Percentiles rank a stretch among this genome's conserved stretches.
Evolutionary conservation across 1,140 invertebrate genomes (phyloP).

Genomic region (Uloborus diversus): DNA sequence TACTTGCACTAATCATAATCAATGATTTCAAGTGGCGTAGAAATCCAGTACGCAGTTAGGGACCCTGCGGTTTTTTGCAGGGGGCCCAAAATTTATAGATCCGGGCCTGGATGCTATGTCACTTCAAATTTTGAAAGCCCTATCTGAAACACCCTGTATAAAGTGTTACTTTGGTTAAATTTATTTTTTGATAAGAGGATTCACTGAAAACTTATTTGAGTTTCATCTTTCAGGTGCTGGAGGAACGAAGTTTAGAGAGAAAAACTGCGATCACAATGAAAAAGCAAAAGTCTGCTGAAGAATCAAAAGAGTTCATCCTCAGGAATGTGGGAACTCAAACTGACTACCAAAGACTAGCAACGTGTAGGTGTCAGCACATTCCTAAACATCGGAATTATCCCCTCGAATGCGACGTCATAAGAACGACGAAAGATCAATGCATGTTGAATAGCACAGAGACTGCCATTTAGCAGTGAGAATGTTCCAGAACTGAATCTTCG

Average conservation of each 20-base stretch:
- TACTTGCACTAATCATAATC: too few species aligned
- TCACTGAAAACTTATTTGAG: too few species aligned
- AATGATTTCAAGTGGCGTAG: too few species aligned
- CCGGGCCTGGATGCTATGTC: too few species aligned
- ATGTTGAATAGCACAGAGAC: constrained; percentile 30
- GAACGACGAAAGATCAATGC: constrained; percentile 16
- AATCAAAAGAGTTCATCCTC: background rate
- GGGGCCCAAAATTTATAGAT: too few species aligned
- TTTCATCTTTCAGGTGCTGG: constrained; percentile 30
- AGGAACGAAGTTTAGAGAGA: constrained; percentile 46
- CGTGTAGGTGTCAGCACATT: constrained; percentile 60
- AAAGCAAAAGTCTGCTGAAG: constrained; percentile 15
- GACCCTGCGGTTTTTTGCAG: too few species aligned
- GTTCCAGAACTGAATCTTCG: background rate
- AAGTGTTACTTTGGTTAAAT: too few species aligned
- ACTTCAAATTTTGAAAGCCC: too few species aligned
- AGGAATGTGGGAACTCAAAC: constrained; percentile 41
- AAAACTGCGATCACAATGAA: constrained; percentile 22
- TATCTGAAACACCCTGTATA: too few species aligned
- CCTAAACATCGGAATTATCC: background rate
- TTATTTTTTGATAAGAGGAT: too few species aligned
- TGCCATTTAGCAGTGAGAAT: constrained; percentile 20
- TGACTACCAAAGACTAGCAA: background rate
- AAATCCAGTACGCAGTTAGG: too few species aligned
- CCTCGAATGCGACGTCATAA: constrained; percentile 18